A percentile compares a stretch with the other conserved stretches of the same genome.
phyloP scores from a whole-genome alignment of 1,140 invertebrate species.

The Drosophila sp. region DNA sequence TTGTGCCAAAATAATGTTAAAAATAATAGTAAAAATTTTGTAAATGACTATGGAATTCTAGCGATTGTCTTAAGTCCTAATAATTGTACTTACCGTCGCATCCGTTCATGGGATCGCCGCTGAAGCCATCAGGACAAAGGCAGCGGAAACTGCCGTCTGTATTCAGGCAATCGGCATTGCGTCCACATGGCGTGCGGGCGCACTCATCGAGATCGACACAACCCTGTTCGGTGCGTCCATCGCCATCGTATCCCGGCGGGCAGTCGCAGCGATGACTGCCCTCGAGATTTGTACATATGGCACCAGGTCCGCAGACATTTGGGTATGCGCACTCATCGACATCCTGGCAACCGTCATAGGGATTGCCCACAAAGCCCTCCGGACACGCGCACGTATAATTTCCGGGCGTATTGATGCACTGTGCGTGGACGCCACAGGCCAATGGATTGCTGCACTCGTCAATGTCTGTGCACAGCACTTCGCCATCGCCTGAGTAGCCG shows the following conservation, averaged over 20 bases:
- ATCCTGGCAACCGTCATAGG: conserved; percentile 93
- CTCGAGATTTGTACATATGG: conserved; percentile 91
- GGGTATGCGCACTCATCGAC: conserved; percentile 92
- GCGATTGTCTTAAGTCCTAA: neutral
- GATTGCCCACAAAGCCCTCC: conserved; percentile 93
- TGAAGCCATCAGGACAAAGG: conserved; percentile 90
- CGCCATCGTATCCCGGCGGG: conserved; percentile 91
- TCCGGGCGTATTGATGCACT: conserved; percentile 93
- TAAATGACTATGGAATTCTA: conserved; percentile 3
- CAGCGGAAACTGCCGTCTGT: conserved; percentile 90
- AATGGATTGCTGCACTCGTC: conserved; percentile 92
- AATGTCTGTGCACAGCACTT: conserved; percentile 93
- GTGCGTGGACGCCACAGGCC: conserved; percentile 91
- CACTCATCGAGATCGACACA: conserved; percentile 91
- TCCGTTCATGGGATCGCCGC: conserved; percentile 89
- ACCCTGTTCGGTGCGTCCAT: conserved; percentile 88
- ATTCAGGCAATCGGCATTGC: conserved; percentile 90
- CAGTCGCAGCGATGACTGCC: conserved; percentile 93
- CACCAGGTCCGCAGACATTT: conserved; percentile 91
- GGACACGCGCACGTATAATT: conserved; percentile 95
- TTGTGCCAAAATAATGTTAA: conserved; percentile 60
- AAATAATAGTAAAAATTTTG: conserved; percentile 47
- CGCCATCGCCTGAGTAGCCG: conserved; percentile 95
- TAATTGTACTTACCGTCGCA: conserved; percentile 88
- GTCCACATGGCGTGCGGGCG: conserved; percentile 88